Evolutionary conservation across 1,140 invertebrate genomes (phyloP).

Genomic region (Bombus affinis): DNA sequence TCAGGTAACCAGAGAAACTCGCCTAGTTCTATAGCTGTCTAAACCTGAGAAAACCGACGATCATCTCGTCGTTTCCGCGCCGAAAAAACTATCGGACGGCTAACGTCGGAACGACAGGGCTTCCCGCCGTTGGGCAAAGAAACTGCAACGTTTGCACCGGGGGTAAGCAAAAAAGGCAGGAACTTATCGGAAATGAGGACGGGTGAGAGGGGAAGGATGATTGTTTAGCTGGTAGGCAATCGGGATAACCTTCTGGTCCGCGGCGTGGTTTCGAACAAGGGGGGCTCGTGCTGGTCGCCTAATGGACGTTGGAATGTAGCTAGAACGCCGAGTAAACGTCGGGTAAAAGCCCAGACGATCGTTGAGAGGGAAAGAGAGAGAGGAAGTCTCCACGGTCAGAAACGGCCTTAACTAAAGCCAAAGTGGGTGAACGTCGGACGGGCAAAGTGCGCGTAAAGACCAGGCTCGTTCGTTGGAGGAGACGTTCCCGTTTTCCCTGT

Average conservation of each 20-base stretch:
- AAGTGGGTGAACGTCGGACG: slow-evolving; percentile 70
- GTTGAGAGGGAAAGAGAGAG: slow-evolving; percentile 13
- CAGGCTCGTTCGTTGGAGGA: slow-evolving; percentile 24
- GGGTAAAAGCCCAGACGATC: slow-evolving; percentile 59
- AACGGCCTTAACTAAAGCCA: slow-evolving; percentile 69
- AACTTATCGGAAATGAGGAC: slow-evolving; percentile 53
- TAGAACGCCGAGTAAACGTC: slow-evolving; percentile 74
- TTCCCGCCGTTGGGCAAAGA: not conserved
- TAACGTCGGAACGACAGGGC: no score
- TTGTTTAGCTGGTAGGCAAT: slow-evolving; percentile 53
- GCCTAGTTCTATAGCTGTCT: not conserved
- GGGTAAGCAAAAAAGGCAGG: slow-evolving; percentile 31
- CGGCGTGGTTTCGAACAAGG: not conserved
- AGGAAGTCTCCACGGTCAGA: slow-evolving; percentile 19
- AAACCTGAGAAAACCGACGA: slow-evolving; percentile 8
- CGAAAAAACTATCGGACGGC: slow-evolving; percentile 3
- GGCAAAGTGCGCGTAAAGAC: slow-evolving; percentile 71
- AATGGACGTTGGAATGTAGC: slow-evolving; percentile 76
- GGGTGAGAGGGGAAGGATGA: slow-evolving; percentile 38
- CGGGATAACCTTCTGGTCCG: slow-evolving; percentile 11
- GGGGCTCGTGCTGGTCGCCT: slow-evolving; percentile 63
- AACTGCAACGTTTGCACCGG: not conserved
- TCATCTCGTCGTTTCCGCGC: not conserved
- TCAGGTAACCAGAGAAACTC: not conserved
- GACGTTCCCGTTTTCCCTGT: slow-evolving; percentile 31